These are phyloP conservation scores for Diachasmimorpha longicaudata DNA, from an alignment of 1,140 invertebrate species.

Conservation along the genomic window DNA sequence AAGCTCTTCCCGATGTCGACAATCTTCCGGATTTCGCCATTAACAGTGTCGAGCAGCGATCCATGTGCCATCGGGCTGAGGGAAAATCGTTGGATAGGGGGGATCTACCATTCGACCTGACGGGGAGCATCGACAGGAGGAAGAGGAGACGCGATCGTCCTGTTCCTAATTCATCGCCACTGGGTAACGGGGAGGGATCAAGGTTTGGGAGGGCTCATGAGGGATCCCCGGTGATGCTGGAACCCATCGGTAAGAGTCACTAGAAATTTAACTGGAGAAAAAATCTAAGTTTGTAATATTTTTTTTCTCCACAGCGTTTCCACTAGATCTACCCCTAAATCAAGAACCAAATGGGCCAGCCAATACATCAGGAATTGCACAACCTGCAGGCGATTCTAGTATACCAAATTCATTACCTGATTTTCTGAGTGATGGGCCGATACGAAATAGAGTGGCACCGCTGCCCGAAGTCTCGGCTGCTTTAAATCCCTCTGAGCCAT, in stretches of 20 bases:
- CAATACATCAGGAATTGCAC: constrained; percentile 18
- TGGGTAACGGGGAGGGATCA: constrained; percentile 47
- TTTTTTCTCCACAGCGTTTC: constrained; percentile 41
- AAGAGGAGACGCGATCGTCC: constrained; percentile 35
- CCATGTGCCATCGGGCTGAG: constrained; percentile 35
- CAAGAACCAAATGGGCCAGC: constrained; percentile 27
- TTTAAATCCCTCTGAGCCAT: constrained; percentile 46
- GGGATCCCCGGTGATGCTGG: constrained; percentile 41
- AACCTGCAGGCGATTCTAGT: constrained; percentile 43
- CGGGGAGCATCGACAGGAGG: constrained; percentile 42
- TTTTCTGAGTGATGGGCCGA: constrained; percentile 76
- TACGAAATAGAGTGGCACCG: constrained; percentile 61
- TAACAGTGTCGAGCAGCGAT: constrained; percentile 48
- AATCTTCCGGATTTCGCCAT: constrained; percentile 63
- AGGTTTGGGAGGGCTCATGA: constrained; percentile 34
- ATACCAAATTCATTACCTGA: constrained; percentile 73
- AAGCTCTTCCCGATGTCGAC: constrained; percentile 50
- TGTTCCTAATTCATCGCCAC: constrained; percentile 34
- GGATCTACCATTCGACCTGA: constrained; percentile 51
- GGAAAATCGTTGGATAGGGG: constrained; percentile 28
- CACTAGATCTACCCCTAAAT: constrained; percentile 49
- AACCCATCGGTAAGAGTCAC: constrained; percentile 34
- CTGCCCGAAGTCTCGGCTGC: constrained; percentile 58
- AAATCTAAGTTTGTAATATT: neutral
- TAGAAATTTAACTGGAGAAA: neutral